Conservation (phyloP, 1,140 invertebrate species). For the Frieseomelitta varia region DNA sequence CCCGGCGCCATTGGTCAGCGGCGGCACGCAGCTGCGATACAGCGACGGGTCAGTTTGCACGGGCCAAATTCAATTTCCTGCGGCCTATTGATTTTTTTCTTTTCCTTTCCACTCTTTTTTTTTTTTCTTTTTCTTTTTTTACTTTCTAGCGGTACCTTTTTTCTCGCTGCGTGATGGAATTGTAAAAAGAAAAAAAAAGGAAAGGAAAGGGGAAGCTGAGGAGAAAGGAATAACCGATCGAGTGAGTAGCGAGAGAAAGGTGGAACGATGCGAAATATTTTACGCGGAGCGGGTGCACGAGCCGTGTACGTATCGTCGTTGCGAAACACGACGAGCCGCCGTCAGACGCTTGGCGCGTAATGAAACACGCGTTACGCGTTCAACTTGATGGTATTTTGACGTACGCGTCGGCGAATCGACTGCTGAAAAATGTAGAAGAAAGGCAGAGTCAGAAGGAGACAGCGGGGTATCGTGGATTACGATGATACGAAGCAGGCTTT, state of each 20-base stretch:
- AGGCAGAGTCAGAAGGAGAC: background rate
- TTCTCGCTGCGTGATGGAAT: background rate
- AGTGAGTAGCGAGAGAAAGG: no score
- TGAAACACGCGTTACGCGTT: background rate
- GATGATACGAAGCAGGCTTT: no score
- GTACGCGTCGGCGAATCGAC: background rate
- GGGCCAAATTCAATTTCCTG: conserved; percentile 65
- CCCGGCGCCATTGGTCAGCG: background rate
- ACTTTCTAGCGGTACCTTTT: no score
- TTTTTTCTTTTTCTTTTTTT: background rate
- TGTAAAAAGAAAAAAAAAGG: background rate
- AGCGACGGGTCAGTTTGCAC: conserved; percentile 46
- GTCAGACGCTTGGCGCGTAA: background rate
- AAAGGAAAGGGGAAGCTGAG: no score
- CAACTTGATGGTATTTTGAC: background rate
- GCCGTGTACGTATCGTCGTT: no score
- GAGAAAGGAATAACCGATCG: no score
- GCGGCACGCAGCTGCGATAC: conserved; percentile 43
- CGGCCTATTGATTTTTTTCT: conserved; percentile 25
- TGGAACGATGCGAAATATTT: conserved; percentile 42
- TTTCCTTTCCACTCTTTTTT: background rate
- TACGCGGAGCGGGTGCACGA: background rate
- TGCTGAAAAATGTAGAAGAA: background rate
- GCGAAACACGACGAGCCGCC: background rate
- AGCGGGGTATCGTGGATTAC: background rate